Conservation (phyloP, 2,113 vertebrate species). For the Edolisoma coerulescens region DNA sequence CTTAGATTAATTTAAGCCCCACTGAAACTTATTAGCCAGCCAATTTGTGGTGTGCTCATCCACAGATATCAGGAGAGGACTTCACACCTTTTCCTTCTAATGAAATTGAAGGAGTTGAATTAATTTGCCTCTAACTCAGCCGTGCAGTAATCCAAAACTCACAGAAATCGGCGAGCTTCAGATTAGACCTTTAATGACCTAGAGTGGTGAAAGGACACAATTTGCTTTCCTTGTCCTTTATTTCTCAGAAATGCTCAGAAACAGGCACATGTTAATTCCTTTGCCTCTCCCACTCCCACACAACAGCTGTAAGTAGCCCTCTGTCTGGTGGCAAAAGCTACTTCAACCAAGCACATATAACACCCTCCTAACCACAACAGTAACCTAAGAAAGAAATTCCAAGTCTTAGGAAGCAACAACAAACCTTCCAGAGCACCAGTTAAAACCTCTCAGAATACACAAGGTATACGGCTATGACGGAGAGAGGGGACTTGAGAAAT, state of each 20-base stretch:
- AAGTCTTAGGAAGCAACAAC: neutral
- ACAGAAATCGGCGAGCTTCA: neutral
- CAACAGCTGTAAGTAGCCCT: neutral
- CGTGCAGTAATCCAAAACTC: neutral
- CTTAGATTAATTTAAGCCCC: neutral
- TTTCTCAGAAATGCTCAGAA: constrained; percentile 8
- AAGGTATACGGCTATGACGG: neutral
- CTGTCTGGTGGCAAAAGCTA: neutral
- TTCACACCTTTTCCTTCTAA: neutral
- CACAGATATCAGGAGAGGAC: neutral
- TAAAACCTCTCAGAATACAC: neutral
- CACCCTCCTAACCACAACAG: neutral
- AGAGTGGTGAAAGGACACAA: neutral
- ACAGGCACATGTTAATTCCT: neutral
- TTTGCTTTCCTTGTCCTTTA: neutral
- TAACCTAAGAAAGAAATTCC: neutral
- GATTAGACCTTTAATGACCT: neutral
- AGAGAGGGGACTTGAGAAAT: neutral
- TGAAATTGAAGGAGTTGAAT: neutral
- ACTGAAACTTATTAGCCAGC: neutral
- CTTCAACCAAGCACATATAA: neutral
- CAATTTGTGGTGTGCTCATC: neutral
- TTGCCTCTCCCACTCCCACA: neutral
- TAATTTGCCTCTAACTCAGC: neutral
- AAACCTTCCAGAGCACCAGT: neutral